Conservation (phyloP, 2,888 invertebrate species). For the Anodontia alba region DNA sequence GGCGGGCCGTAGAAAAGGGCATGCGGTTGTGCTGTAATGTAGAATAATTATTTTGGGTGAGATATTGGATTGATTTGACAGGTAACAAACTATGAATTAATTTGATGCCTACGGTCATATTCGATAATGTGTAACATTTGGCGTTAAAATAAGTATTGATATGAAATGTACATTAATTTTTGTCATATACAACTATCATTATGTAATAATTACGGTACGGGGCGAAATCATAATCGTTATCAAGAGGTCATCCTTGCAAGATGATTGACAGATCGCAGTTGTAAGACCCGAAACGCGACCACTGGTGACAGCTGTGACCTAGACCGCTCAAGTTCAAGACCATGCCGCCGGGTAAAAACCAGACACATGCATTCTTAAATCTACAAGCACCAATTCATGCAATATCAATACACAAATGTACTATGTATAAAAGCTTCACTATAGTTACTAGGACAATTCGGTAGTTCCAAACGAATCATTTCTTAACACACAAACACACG, state of each 20-base stretch:
- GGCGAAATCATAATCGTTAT: neutral
- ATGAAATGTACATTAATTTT: slow-evolving; percentile 8
- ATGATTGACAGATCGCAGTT: neutral
- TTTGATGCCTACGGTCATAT: neutral
- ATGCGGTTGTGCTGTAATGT: too few relatives aligned
- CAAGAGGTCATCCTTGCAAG: neutral
- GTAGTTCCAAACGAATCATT: too few relatives aligned
- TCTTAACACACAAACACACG: too few relatives aligned
- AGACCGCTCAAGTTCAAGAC: neutral
- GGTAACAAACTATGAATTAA: neutral
- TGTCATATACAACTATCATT: neutral
- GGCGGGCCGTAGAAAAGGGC: too few relatives aligned
- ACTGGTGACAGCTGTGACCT: slow-evolving; percentile 3
- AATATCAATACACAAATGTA: too few relatives aligned
- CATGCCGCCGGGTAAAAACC: neutral
- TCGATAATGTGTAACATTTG: neutral
- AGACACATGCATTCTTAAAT: too few relatives aligned
- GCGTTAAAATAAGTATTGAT: neutral
- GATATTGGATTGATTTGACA: too few relatives aligned
- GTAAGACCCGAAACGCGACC: neutral
- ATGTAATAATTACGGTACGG: neutral
- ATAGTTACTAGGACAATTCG: too few relatives aligned
- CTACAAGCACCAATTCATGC: too few relatives aligned
- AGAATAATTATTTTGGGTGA: too few relatives aligned
- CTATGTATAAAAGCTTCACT: too few relatives aligned